A percentile compares a stretch with the other conserved stretches of the same genome.
phyloP scores from a whole-genome alignment of 53 echinoderm and acorn worm genomes.

The Hippasteria phrygiana region DNA sequence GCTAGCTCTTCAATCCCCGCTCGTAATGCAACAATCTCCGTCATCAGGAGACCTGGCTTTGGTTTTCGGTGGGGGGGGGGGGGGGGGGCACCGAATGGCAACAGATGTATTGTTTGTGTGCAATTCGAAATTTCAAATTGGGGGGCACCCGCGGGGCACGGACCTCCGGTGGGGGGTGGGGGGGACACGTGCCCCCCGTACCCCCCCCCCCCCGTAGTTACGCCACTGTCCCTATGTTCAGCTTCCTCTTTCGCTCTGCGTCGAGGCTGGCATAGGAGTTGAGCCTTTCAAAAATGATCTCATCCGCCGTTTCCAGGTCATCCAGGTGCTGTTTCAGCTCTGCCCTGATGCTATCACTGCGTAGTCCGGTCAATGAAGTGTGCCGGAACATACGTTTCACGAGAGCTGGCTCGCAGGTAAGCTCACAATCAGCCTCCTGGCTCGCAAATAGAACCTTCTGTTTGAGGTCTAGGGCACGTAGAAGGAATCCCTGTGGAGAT shows the following conservation, averaged over 20 bases:
- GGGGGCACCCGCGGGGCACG: no score
- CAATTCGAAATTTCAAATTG: no score
- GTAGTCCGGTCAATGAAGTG: conserved; percentile 64
- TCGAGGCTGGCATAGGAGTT: conserved; percentile 33
- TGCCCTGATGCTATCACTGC: conserved; percentile 41
- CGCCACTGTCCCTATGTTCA: background rate
- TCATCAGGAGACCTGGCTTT: background rate
- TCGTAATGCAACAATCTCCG: background rate
- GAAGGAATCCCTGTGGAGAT: conserved; percentile 70
- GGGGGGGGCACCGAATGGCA: no score
- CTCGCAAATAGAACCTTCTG: conserved; percentile 65
- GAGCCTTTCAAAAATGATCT: conserved; percentile 43
- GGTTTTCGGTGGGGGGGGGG: background rate
- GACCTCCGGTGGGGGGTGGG: no score
- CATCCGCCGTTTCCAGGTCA: conserved; percentile 30
- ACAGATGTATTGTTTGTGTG: no score
- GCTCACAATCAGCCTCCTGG: background rate
- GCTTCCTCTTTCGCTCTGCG: conserved; percentile 15
- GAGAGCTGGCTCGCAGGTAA: conserved; percentile 28
- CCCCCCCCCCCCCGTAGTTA: no score
- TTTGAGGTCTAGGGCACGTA: conserved; percentile 66
- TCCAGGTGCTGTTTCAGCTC: conserved; percentile 55
- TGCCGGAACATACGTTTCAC: conserved; percentile 67
- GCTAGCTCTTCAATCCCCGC: background rate
- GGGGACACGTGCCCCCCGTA: no score